Percentiles rank a stretch among this genome's conserved stretches.
Conservation (phyloP, 1,140 invertebrate species). For the Amphibalanus amphitrite region DNA sequence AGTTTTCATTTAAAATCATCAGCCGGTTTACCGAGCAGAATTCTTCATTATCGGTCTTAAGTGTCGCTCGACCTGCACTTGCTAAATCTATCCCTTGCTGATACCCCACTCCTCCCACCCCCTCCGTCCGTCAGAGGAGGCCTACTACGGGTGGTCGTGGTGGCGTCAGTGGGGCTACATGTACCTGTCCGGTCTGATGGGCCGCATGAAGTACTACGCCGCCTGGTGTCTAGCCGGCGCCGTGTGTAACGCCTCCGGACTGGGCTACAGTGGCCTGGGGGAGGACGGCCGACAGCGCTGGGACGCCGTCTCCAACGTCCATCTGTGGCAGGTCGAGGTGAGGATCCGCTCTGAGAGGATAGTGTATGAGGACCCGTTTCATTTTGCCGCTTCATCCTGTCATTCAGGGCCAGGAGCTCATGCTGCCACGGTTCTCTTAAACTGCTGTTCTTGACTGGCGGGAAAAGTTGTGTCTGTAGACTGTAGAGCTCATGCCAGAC, state of each 20-base stretch:
- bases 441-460: no score
- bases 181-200: not conserved
- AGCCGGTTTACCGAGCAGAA: no score
- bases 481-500: no score
- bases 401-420: no score
- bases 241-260: constrained; percentile 80
- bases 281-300: constrained; percentile 49
- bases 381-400: no score
- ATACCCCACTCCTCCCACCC: no score
- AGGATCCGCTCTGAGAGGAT: constrained; percentile 10
- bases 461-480: no score
- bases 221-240: constrained; percentile 89
- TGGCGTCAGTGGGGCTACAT: not conserved
- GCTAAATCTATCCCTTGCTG: no score
- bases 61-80: no score
- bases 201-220: constrained; percentile 54
- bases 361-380: not conserved
- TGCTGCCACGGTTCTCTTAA: no score
- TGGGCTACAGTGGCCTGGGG: constrained; percentile 74
- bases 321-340: constrained; percentile 79
- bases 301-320: constrained; percentile 81
- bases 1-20: no score
- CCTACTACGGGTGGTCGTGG: not conserved
- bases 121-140: not conserved
- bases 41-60: no score